Base-by-base conservation (phyloP, 2,113 vertebrate genomes). In the Crypturellus undulatus region DNA sequence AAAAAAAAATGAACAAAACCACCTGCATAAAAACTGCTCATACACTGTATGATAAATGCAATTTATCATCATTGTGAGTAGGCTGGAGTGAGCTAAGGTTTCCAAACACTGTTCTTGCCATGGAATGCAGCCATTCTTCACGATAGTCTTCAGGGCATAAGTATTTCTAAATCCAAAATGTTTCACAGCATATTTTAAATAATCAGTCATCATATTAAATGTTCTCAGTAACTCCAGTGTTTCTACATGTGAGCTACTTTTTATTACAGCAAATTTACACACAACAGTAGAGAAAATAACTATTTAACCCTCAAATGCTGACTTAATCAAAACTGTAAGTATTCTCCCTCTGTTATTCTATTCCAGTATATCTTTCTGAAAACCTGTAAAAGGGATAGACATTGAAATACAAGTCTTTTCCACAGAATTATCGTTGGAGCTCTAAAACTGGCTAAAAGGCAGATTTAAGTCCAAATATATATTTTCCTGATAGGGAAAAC, bases 41-140 rank as follows among this genome's bases (percentile, higher is more conserved):
- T 76, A 6, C 19, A 54, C 6, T 68, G 40, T 49, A 93, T 0
- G 0, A 72, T 69, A 32, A 49, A 60, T 72, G 60, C n/a, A 91
- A 96, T 97, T 95, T 96, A 84, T 97, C 94, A 94, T 92, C 16
- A 6, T 43, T 93, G 77, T 79, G 90, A 95, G 76, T 43, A 93
- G 86, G 71, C 72, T 95, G 87, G 58, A 93, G 79, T 47, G 65
- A 94, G 75, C 83, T 92, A 92, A 92, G 89, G 87, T 90, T 96
- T 97, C 95, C 93, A 96, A 96, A 95, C 84, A 90, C 87, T 96
- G 96, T 98, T 96, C 94, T 94, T 94, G 88, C 93, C 94, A 94
- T 97, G 98, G 97, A 98, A 98, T 98, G 97, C 80, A 65, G 84
- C 84, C 95, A 96, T 97, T 97, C 87, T 94, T 98, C 97, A 96